Conservation (phyloP, 2,797 vertebrate species). For the Protosalanx chinensis region DNA sequence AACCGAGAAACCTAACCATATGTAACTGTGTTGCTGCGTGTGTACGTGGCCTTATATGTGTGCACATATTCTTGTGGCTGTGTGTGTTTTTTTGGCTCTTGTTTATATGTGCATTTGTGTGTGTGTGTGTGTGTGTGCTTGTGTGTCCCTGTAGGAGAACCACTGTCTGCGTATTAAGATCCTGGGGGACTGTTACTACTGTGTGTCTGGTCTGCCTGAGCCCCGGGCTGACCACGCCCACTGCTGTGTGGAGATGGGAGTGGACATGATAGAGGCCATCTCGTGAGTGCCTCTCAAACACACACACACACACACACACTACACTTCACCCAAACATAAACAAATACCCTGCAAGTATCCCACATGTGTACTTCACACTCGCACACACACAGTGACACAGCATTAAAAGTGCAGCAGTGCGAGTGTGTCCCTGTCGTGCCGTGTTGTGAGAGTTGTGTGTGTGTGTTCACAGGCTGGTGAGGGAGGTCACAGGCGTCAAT, state of each 20-base stretch:
- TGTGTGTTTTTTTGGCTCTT: not conserved
- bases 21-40: conserved; percentile 5
- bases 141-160: conserved; percentile 80
- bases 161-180: conserved; percentile 97
- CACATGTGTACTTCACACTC: not conserved
- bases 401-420: conserved; percentile 7
- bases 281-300: conserved; percentile 75
- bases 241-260: conserved; percentile 98
- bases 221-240: conserved; percentile 92
- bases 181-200: conserved; percentile 96
- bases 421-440: not conserved
- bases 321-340: not conserved
- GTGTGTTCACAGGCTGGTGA: conserved; percentile 80
- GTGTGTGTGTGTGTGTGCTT: conserved; percentile 19
- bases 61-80: not conserved
- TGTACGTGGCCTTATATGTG: conserved; percentile 6
- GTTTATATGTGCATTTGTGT: conserved; percentile 11
- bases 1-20: too few species aligned
- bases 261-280: conserved; percentile 98
- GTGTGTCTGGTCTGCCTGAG: conserved; percentile 92
- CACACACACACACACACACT: not conserved
- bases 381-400: not conserved
- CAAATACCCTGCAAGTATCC: not conserved
- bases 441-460: not conserved
- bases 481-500: conserved; percentile 94